These are phyloP conservation scores for Andinoacara biseriatus DNA, from an alignment of 2,113 vertebrate genomes.

Conservation along the genomic window DNA sequence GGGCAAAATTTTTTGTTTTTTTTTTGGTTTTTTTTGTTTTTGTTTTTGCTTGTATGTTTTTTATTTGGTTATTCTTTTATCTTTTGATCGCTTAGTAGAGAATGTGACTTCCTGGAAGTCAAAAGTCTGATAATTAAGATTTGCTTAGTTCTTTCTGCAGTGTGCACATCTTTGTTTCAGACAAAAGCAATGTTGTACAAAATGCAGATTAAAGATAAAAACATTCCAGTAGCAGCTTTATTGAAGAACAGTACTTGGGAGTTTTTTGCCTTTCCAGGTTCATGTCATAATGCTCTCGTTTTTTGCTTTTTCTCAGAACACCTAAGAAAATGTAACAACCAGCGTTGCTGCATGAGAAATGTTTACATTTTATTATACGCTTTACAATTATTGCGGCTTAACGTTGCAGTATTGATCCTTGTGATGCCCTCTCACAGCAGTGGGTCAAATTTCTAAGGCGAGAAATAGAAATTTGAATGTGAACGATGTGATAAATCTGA, in stretches of 20 bases:
- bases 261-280: background rate
- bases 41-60: background rate
- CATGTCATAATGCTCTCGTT: background rate
- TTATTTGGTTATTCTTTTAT: slow-evolving; percentile 3
- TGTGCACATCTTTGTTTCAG: background rate
- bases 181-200: background rate
- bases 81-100: background rate
- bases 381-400: background rate
- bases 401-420: background rate
- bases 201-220: slow-evolving; percentile 21
- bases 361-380: slow-evolving; percentile 13
- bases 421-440: background rate
- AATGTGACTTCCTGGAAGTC: background rate
- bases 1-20: background rate
- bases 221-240: slow-evolving; percentile 20
- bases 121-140: background rate
- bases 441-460: background rate
- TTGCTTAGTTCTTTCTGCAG: background rate
- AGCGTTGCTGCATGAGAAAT: background rate
- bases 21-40: background rate
- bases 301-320: slow-evolving; percentile 1
- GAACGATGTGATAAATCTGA: slow-evolving; percentile 18
- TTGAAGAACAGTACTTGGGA: background rate
- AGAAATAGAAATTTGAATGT: background rate
- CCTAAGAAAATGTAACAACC: background rate